Conservation (phyloP, 2,797 vertebrate species). For the Australoheros facetus region DNA sequence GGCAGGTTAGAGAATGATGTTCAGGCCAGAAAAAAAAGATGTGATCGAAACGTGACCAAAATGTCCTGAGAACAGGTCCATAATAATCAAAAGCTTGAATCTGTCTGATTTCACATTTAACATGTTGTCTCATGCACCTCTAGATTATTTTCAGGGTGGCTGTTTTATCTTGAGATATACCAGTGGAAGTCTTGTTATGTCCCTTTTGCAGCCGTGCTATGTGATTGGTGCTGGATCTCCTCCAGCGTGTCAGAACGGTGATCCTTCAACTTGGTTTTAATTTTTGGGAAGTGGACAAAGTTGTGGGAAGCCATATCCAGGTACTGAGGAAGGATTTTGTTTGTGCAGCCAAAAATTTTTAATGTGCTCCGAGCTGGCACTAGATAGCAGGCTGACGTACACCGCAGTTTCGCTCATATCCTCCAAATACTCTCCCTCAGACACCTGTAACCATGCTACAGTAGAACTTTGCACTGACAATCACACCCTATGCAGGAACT, state of each 20-base stretch:
- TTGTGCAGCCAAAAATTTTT: neutral
- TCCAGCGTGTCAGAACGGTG: neutral
- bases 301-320: neutral
- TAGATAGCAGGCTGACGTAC: neutral
- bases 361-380: neutral
- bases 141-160: neutral
- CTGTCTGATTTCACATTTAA: neutral
- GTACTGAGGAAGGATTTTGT: neutral
- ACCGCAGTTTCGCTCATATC: neutral
- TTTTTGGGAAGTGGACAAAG: neutral
- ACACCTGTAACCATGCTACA: accelerated
- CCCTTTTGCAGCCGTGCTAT: neutral
- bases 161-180: neutral
- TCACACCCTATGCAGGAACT: no score
- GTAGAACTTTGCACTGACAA: neutral
- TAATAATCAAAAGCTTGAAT: neutral
- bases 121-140: neutral
- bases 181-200: neutral
- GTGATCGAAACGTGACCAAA: neutral
- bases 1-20: neutral
- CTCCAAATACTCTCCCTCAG: neutral
- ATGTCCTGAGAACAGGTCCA: neutral
- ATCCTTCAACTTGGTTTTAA: neutral
- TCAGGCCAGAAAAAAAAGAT: no score
- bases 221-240: neutral